Evolutionary conservation across 64 coral and sea anemone species (phyloP).

Genomic region (Porites australiensis): DNA sequence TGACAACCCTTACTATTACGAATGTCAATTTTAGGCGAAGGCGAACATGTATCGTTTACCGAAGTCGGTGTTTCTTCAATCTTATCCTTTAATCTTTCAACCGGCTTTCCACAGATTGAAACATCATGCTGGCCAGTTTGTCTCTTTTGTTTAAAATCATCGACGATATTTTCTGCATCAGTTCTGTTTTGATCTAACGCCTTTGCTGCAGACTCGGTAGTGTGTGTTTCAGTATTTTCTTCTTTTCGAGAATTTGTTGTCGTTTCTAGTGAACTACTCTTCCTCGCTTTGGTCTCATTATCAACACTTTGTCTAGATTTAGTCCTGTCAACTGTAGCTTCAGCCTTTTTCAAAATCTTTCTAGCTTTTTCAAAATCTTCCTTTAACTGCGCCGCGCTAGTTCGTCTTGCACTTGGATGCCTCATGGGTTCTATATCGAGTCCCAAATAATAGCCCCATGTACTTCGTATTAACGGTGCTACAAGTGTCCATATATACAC

Average conservation of each 20-base stretch:
- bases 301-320: neutral
- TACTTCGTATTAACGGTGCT: slow-evolving; percentile 85
- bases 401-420: slow-evolving; percentile 73
- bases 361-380: slow-evolving; percentile 70
- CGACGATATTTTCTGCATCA: neutral
- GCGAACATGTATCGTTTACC: neutral
- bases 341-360: slow-evolving; percentile 28
- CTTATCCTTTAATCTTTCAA: neutral
- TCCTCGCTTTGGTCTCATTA: neutral
- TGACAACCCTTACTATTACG: neutral
- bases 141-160: neutral
- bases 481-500: slow-evolving; percentile 97
- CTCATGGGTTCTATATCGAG: slow-evolving; percentile 44
- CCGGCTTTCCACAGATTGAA: neutral
- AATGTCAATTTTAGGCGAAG: neutral
- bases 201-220: neutral
- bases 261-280: neutral
- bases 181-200: neutral
- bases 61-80: neutral
- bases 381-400: slow-evolving; percentile 76
- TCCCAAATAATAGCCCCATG: slow-evolving; percentile 92
- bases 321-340: neutral
- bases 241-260: neutral
- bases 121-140: neutral
- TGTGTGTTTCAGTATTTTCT: neutral